phyloP scores from a whole-genome alignment of 2,113 vertebrate genomes.

The Nematolebias whitei region DNA sequence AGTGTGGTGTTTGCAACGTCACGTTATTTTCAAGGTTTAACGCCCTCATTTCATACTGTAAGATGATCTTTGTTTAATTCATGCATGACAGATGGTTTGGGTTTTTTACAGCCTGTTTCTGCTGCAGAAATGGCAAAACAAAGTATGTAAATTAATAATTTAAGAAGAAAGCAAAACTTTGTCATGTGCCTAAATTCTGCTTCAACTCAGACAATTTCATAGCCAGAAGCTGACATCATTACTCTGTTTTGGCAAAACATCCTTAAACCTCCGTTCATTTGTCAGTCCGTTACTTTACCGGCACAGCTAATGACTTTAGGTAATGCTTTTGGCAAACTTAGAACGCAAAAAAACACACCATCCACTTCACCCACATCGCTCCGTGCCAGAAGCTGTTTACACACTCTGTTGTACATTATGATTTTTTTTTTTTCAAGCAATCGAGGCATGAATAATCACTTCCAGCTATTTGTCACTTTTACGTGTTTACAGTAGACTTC shows the following conservation, averaged over 20 bases:
- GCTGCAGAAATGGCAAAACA: not conserved
- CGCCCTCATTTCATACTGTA: no score
- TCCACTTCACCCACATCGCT: constrained; percentile 20
- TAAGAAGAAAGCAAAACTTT: not conserved
- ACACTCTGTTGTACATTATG: constrained; percentile 23
- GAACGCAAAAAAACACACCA: constrained; percentile 21
- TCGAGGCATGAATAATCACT: constrained; percentile 19
- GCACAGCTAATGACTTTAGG: constrained; percentile 32
- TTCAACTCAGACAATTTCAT: constrained; percentile 22
- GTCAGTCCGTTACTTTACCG: constrained; percentile 34
- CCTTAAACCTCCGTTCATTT: constrained; percentile 26
- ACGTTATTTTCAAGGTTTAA: not conserved
- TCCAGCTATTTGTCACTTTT: constrained; percentile 28
- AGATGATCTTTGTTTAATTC: no score
- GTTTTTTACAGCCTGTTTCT: no score
- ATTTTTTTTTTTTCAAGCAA: constrained; percentile 29
- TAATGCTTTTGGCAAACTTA: constrained; percentile 40
- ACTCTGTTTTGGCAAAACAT: constrained; percentile 22
- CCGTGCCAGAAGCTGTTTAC: constrained; percentile 20
- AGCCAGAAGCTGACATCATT: constrained; percentile 37
- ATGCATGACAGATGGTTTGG: no score
- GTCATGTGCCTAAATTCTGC: not conserved
- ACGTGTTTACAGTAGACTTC: constrained; percentile 2
- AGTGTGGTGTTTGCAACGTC: no score
- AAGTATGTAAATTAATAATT: not conserved